Evolutionary conservation across 2,888 invertebrate genomes (phyloP).

Genomic region (Pachydiplax longipennis): DNA sequence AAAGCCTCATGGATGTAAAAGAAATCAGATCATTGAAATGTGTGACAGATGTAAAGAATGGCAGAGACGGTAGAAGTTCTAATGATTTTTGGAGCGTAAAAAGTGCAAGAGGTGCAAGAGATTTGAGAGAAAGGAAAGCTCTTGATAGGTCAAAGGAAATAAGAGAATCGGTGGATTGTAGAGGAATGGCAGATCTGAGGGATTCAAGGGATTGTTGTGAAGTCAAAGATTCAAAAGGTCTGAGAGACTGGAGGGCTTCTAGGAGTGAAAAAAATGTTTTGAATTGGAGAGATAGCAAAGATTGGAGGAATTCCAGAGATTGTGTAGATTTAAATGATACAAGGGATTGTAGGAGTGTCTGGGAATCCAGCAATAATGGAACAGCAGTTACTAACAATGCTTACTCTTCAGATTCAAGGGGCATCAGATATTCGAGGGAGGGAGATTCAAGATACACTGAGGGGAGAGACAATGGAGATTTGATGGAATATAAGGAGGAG

Average conservation of each 20-base stretch:
- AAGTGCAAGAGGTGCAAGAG: background rate
- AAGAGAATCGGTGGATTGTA: background rate
- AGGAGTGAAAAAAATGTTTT: background rate
- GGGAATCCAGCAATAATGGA: background rate
- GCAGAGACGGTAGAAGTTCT: background rate
- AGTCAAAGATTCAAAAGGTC: background rate
- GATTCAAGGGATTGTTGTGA: background rate
- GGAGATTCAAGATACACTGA: background rate
- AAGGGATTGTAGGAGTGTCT: background rate
- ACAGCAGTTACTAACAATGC: background rate
- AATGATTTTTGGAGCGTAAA: background rate
- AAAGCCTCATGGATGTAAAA: background rate
- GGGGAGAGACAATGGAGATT: background rate
- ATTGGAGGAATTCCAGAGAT: background rate
- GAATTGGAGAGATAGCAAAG: background rate
- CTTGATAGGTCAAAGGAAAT: background rate
- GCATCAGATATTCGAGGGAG: background rate
- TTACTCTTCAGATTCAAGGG: background rate
- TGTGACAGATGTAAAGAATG: background rate
- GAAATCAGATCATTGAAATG: slow-evolving; percentile 9
- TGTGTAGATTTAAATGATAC: background rate
- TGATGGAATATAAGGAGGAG: background rate
- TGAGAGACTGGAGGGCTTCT: background rate
- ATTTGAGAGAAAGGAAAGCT: background rate
- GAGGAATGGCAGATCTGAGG: background rate